Percentiles rank a stretch among this genome's conserved stretches.
Conservation (phyloP, 2,113 vertebrate genomes). For the Salvelinus fontinalis region DNA sequence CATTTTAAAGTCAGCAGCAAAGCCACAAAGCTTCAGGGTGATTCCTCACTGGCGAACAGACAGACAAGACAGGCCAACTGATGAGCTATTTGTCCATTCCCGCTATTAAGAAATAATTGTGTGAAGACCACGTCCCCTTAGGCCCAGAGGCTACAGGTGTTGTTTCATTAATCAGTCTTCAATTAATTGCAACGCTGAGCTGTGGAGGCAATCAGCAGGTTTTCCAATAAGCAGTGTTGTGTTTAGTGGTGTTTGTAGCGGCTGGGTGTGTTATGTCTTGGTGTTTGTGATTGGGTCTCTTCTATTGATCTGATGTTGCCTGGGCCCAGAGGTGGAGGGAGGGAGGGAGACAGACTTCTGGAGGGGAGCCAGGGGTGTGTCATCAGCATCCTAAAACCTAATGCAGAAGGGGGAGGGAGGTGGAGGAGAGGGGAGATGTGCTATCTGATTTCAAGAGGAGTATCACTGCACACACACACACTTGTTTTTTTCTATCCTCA, state of each 20-base stretch:
- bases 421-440: constrained; percentile 36
- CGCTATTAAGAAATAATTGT: constrained; percentile 30
- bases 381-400: constrained; percentile 35
- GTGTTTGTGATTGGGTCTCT: constrained; percentile 23
- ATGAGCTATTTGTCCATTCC: constrained; percentile 41
- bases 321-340: constrained; percentile 35
- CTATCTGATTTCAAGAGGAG: constrained; percentile 34
- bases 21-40: constrained; percentile 12
- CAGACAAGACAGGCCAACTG: constrained; percentile 20
- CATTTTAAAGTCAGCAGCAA: constrained; percentile 50
- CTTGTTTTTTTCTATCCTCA: background rate
- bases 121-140: constrained; percentile 20
- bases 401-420: constrained; percentile 7
- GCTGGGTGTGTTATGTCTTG: constrained; percentile 22
- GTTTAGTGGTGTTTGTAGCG: constrained; percentile 18
- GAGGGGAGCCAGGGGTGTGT: constrained; percentile 30
- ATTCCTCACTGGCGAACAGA: background rate
- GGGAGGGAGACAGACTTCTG: constrained; percentile 14
- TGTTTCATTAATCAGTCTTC: constrained; percentile 52
- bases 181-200: constrained; percentile 46
- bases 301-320: constrained; percentile 43
- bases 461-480: constrained; percentile 38
- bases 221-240: constrained; percentile 49
- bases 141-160: constrained; percentile 15
- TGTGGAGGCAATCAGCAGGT: constrained; percentile 32